Percentiles rank a stretch among this genome's conserved stretches.
phyloP scores from a whole-genome alignment of 2,888 invertebrate genomes.

The Pachydiplax longipennis region DNA sequence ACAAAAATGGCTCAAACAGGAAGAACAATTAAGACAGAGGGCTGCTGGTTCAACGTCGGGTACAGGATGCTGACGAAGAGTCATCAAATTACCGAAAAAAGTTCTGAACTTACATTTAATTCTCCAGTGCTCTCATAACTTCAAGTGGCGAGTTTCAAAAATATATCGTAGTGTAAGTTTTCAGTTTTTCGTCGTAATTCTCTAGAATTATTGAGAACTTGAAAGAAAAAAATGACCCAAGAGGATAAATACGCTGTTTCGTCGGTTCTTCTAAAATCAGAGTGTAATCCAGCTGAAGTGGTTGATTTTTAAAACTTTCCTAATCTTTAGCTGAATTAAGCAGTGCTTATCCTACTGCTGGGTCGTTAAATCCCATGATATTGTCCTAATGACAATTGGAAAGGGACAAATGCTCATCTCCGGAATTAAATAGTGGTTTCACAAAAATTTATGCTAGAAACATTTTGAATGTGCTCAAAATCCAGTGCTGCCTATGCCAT shows the following conservation, averaged over 20 bases:
- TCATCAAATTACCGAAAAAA: neutral
- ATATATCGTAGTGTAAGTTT: too few relatives aligned
- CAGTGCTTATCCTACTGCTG: too few relatives aligned
- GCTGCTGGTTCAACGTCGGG: constrained; percentile 49
- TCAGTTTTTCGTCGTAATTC: neutral
- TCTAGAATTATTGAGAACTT: neutral
- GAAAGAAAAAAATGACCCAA: too few relatives aligned
- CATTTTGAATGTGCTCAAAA: constrained; percentile 9
- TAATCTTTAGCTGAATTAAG: too few relatives aligned
- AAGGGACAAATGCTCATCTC: neutral
- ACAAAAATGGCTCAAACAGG: constrained; percentile 67
- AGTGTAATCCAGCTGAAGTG: too few relatives aligned
- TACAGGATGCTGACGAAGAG: constrained; percentile 42
- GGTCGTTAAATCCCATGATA: too few relatives aligned
- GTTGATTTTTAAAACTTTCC: too few relatives aligned
- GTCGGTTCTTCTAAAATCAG: too few relatives aligned
- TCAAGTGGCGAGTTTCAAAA: neutral
- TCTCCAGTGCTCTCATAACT: neutral
- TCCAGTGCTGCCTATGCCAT: constrained; percentile 41
- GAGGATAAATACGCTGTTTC: too few relatives aligned
- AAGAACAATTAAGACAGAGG: constrained; percentile 56
- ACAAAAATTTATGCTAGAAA: neutral
- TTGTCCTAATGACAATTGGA: too few relatives aligned
- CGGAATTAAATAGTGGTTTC: neutral
- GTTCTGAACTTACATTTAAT: neutral